Evolutionary conservation across 1,140 invertebrate genomes (phyloP).

Genomic region (Colletes latitarsis): DNA sequence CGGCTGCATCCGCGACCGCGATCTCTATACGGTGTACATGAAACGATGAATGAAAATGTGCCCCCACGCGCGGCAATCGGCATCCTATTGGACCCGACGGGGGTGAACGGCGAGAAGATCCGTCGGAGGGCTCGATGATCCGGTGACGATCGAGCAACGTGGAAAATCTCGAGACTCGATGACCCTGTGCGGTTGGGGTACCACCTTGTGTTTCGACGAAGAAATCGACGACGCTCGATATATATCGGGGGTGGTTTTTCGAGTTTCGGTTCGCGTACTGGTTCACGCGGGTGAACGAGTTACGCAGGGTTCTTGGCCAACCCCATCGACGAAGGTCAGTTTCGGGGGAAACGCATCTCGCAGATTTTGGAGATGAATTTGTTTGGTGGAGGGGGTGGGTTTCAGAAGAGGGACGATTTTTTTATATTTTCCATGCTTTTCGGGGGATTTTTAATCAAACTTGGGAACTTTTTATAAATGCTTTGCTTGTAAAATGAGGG

Average conservation of each 20-base stretch:
- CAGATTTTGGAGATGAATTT: too few relatives aligned
- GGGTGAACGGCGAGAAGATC: neutral
- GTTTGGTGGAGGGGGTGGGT: too few relatives aligned
- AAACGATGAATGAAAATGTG: conserved; percentile 75
- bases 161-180: neutral
- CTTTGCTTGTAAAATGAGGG: too few relatives aligned
- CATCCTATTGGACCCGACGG: neutral
- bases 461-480: too few relatives aligned
- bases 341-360: too few relatives aligned
- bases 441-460: too few relatives aligned
- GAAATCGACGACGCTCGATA: neutral
- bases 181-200: neutral
- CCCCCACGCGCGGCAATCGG: conserved; percentile 30
- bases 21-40: conserved; percentile 58
- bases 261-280: too few relatives aligned
- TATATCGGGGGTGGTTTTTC: neutral
- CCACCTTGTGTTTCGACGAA: neutral
- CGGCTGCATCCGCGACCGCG: conserved; percentile 47
- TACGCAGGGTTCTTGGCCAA: neutral
- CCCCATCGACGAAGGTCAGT: conserved; percentile 17
- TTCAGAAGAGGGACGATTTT: too few relatives aligned
- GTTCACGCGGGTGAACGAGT: neutral
- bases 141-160: neutral
- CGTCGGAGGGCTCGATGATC: neutral
- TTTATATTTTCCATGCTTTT: too few relatives aligned